phyloP scores from a whole-genome alignment of 2,888 invertebrate genomes.

The Desoria tigrina region DNA sequence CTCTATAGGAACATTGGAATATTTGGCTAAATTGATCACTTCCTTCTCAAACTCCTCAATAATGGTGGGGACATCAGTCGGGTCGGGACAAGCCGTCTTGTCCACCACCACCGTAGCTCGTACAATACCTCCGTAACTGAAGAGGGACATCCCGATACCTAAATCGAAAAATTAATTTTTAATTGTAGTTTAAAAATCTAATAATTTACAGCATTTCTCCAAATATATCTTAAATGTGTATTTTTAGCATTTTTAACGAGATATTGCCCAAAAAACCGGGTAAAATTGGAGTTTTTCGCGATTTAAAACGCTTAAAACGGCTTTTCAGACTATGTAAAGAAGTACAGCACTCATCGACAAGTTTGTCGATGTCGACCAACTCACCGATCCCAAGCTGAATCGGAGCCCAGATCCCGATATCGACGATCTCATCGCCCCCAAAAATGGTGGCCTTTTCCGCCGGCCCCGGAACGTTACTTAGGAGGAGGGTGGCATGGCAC shows the following conservation, averaged over 20 bases:
- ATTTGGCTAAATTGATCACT: conserved; percentile 36
- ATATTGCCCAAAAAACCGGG: background rate
- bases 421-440: conserved; percentile 48
- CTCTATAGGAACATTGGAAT: conserved; percentile 32
- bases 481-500: conserved; percentile 46
- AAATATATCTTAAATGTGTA: background rate
- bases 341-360: background rate
- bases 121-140: conserved; percentile 49
- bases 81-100: conserved; percentile 36
- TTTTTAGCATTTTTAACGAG: background rate
- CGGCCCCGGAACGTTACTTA: conserved; percentile 51
- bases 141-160: conserved; percentile 51
- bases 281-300: too few species aligned
- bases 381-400: conserved; percentile 49
- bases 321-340: too few species aligned
- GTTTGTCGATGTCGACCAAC: background rate
- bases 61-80: conserved; percentile 41
- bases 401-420: conserved; percentile 50
- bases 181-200: too few species aligned
- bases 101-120: conserved; percentile 50
- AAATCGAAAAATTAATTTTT: too few species aligned
- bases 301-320: too few species aligned
- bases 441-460: conserved; percentile 45
- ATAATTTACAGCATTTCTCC: conserved; percentile 1
- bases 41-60: conserved; percentile 50